Conservation (phyloP, 1,140 invertebrate species). For the Hyles vespertilio region DNA sequence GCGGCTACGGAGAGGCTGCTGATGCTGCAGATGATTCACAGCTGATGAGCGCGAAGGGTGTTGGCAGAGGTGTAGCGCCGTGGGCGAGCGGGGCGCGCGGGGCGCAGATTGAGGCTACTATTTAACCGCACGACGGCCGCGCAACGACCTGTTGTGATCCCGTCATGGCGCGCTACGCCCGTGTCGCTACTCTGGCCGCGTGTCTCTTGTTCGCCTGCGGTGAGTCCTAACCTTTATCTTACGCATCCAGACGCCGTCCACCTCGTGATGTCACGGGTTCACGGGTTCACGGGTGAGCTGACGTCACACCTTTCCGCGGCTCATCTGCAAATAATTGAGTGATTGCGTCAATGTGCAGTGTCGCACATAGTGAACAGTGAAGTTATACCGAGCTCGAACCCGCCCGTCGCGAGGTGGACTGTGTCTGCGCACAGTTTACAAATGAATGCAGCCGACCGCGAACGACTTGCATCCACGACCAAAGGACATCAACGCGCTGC, state of each 20-base stretch:
- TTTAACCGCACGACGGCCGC: slow-evolving; percentile 71
- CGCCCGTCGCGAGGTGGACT: slow-evolving; percentile 49
- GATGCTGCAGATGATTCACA: slow-evolving; percentile 64
- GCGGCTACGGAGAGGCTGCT: too few relatives aligned
- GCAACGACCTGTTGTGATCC: slow-evolving; percentile 77
- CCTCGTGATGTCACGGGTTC: slow-evolving; percentile 61
- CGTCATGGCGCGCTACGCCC: slow-evolving; percentile 77
- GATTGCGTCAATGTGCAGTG: slow-evolving; percentile 53
- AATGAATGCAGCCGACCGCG: slow-evolving; percentile 50
- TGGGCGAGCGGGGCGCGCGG: slow-evolving; percentile 70
- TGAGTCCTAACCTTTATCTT: slow-evolving; percentile 74
- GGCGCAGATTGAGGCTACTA: slow-evolving; percentile 74
- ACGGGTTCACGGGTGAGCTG: slow-evolving; percentile 46
- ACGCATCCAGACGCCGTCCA: slow-evolving; percentile 58
- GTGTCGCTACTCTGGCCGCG: slow-evolving; percentile 74
- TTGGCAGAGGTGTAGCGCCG: slow-evolving; percentile 59
- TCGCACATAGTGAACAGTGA: slow-evolving; percentile 67
- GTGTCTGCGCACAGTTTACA: slow-evolving; percentile 46
- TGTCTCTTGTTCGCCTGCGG: slow-evolving; percentile 74
- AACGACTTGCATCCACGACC: slow-evolving; percentile 56
- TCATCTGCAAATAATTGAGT: slow-evolving; percentile 49
- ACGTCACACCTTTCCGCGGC: slow-evolving; percentile 33
- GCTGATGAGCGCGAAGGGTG: slow-evolving; percentile 68
- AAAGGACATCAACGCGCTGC: slow-evolving; percentile 55
- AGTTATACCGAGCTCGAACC: slow-evolving; percentile 36